A percentile compares a stretch with the other conserved stretches of the same genome.
These are phyloP conservation scores for Doryteuthis pealeii DNA, from an alignment of 1,140 invertebrate genomes.

Conservation along the genomic window DNA sequence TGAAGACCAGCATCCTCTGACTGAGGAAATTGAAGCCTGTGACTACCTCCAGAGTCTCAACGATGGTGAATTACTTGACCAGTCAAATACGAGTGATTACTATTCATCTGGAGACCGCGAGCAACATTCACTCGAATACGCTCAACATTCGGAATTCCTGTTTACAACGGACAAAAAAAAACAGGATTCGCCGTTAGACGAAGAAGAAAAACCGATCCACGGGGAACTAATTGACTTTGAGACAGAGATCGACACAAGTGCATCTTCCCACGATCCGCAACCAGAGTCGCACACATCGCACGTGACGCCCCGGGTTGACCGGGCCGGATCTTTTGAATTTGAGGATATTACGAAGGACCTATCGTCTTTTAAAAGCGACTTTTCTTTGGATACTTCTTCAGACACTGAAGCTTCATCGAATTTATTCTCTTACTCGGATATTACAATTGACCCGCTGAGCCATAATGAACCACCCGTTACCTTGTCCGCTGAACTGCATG, in stretches of 20 bases:
- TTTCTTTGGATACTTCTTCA: background rate
- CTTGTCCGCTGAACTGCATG: too few species aligned
- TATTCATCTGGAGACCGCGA: background rate
- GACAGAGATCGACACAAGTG: background rate
- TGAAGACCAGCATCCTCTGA: background rate
- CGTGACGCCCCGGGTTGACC: background rate
- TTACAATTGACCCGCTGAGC: background rate
- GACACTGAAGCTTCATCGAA: background rate
- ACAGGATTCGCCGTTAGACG: background rate
- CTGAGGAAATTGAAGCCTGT: background rate
- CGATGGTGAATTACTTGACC: background rate
- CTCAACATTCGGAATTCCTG: background rate
- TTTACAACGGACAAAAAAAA: too few species aligned
- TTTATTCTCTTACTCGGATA: background rate
- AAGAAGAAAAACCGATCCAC: background rate
- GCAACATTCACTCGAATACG: background rate
- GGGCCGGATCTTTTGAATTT: background rate
- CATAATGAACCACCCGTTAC: too few species aligned
- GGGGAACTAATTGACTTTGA: background rate
- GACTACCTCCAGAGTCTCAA: background rate
- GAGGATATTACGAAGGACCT: background rate
- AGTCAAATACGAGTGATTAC: conserved; percentile 4
- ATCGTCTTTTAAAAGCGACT: background rate
- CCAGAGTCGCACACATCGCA: background rate
- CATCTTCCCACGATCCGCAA: background rate